Percentiles rank a stretch among this genome's conserved stretches.
These are phyloP conservation scores for Botia almorhae DNA, from an alignment of 2,797 vertebrate species.

Conservation along the genomic window DNA sequence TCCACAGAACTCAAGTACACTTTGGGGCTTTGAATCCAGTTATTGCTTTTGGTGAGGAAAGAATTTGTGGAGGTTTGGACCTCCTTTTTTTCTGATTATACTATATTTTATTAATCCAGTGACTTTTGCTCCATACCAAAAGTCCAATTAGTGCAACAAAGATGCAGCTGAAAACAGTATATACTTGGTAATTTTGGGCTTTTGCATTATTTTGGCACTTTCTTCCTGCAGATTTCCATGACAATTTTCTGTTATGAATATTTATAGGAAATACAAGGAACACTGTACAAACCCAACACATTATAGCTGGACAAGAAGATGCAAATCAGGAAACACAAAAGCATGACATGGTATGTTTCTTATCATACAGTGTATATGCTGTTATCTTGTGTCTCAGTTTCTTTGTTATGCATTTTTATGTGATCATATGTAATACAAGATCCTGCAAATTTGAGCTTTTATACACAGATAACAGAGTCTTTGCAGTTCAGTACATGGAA, in stretches of 20 bases:
- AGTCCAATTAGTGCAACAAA: neutral
- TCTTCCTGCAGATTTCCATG: neutral
- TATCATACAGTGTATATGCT: neutral
- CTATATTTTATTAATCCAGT: constrained; percentile 1
- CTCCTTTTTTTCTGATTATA: constrained; percentile 6
- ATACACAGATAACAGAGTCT: neutral
- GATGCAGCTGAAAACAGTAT: neutral
- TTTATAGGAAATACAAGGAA: constrained; percentile 20
- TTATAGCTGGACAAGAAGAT: neutral
- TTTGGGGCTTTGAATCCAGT: constrained; percentile 78
- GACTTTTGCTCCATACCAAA: neutral
- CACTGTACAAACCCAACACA: neutral
- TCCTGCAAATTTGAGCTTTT: neutral
- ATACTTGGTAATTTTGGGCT: neutral
- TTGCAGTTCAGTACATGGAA: neutral
- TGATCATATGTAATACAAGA: neutral
- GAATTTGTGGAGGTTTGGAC: constrained; percentile 34
- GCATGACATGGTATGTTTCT: constrained; percentile 9
- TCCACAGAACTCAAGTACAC: constrained; percentile 73
- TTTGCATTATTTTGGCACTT: neutral
- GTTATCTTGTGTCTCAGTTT: neutral
- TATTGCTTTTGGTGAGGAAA: constrained; percentile 78
- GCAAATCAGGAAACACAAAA: neutral
- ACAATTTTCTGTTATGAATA: neutral
- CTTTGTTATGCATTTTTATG: neutral